Evolutionary conservation across 2,888 invertebrate genomes (phyloP).

Genomic region (Gerris lacustris): DNA sequence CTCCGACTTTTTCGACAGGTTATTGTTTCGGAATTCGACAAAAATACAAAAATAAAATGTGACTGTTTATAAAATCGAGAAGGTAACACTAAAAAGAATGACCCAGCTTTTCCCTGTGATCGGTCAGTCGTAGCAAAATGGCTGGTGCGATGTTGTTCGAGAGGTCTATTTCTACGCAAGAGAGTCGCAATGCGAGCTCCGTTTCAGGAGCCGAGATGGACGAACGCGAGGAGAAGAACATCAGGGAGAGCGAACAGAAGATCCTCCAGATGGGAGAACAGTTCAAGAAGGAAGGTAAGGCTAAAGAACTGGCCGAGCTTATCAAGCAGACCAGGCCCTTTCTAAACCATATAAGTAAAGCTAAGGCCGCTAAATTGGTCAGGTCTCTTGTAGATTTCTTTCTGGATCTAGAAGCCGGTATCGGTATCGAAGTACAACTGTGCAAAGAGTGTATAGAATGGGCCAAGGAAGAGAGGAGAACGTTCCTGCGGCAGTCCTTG

Average conservation of each 20-base stretch:
- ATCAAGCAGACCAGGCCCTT: slow-evolving; percentile 94
- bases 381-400: slow-evolving; percentile 94
- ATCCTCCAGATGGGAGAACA: slow-evolving; percentile 85
- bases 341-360: slow-evolving; percentile 88
- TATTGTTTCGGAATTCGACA: no score
- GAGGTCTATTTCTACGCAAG: slow-evolving; percentile 63
- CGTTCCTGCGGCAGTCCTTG: slow-evolving; percentile 89
- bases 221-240: slow-evolving; percentile 74
- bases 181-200: slow-evolving; percentile 45
- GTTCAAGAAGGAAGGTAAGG: slow-evolving; percentile 86
- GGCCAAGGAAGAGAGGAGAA: slow-evolving; percentile 95
- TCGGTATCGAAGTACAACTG: slow-evolving; percentile 80
- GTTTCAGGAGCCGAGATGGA: slow-evolving; percentile 45
- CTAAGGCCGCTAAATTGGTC: slow-evolving; percentile 97
- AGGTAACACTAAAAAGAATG: slow-evolving; percentile 5
- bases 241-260: slow-evolving; percentile 83
- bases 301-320: slow-evolving; percentile 79
- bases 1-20: no score
- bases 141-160: slow-evolving; percentile 85
- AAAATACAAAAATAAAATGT: background rate
- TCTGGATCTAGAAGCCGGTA: slow-evolving; percentile 89
- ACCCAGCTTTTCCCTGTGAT: background rate
- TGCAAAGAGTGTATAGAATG: slow-evolving; percentile 98
- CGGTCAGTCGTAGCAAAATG: slow-evolving; percentile 42
- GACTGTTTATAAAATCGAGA: background rate